Conservation (phyloP, 37 sponge, comb jelly and placozoan genomes). For the Oscarella lobularis region DNA sequence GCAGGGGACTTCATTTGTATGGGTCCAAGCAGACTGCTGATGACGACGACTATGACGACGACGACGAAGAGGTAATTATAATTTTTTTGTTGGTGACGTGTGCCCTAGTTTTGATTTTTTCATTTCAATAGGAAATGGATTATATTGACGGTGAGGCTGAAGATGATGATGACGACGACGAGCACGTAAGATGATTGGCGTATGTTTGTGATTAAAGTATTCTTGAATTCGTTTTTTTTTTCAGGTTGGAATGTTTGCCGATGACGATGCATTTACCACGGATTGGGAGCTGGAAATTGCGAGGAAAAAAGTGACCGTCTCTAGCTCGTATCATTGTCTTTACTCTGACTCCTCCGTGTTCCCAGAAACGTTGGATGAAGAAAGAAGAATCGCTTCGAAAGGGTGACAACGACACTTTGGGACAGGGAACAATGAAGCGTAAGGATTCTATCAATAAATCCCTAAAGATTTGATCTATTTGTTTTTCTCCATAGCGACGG, state of each 20-base stretch:
- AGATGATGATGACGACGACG: slow-evolving; percentile 2
- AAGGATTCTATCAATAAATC: no score
- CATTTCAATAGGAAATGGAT: no score
- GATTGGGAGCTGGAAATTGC: neutral
- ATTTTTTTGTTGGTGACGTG: no score
- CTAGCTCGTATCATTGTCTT: neutral
- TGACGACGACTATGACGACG: neutral
- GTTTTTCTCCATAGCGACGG: neutral
- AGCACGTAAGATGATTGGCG: neutral
- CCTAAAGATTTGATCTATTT: no score
- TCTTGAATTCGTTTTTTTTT: neutral
- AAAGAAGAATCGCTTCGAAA: neutral
- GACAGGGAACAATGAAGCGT: no score
- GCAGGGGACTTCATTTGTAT: neutral
- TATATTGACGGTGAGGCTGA: neutral
- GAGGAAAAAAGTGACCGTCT: neutral
- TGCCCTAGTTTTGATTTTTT: no score
- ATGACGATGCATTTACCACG: neutral
- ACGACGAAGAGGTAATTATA: no score
- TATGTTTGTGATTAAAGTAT: neutral
- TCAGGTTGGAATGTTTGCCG: neutral
- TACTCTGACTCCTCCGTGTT: neutral
- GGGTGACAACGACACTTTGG: no score
- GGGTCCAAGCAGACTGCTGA: neutral
- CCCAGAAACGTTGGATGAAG: neutral